Evolutionary conservation across 2,797 vertebrate genomes (phyloP), one percentile per base, ranked within the genome.

Genomic region (Prunella strophiata): DNA sequence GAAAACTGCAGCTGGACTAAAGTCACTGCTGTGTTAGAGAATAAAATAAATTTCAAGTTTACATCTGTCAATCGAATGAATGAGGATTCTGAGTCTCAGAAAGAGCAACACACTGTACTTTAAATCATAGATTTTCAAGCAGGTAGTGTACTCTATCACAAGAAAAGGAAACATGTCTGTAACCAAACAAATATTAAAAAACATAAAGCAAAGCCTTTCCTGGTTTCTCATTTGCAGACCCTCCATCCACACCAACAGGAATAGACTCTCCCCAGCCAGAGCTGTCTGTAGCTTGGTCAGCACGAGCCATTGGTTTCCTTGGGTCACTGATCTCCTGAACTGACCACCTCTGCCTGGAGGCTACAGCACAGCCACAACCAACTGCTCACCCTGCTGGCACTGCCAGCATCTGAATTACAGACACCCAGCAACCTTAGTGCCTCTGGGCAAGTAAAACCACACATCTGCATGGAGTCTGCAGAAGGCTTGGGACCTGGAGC

Each of bases 11-110:
- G 82, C 32, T 81, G 63, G 85, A 90, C 62, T 84, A 57, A 85
- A 94, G 38, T 76, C 78, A 84, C 80, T 79, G 67, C 74, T 77
- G 76, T 61, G 63, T 88, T 20, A 23, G 55, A 87, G 52, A 94
- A 74, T 63, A 84, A 86, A 84, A 79, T 38, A 67, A 85, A 89
- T 92, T 52, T 45, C 55, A 74, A 74, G 68, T 95, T 92, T 63
- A 34, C 29, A 48, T 55, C 78, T 83, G 68, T 82, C 72, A 67
- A 15, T 85, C 34, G 26, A 95, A 81, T 1, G 20, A 65, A 82
- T 77, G 62, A 67, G 45, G 43, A 50, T 66, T 84, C 51, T 26
- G 9, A 72, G 62, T 34, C 55, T 81, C 38, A 86, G 34, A 55
- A 76, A 83, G 67, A 85, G 19, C 21, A 63, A n/a, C 34, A 78